Evolutionary conservation across 2,113 vertebrate species (phyloP).

Genomic region (Hymenochirus boettgeri): DNA sequence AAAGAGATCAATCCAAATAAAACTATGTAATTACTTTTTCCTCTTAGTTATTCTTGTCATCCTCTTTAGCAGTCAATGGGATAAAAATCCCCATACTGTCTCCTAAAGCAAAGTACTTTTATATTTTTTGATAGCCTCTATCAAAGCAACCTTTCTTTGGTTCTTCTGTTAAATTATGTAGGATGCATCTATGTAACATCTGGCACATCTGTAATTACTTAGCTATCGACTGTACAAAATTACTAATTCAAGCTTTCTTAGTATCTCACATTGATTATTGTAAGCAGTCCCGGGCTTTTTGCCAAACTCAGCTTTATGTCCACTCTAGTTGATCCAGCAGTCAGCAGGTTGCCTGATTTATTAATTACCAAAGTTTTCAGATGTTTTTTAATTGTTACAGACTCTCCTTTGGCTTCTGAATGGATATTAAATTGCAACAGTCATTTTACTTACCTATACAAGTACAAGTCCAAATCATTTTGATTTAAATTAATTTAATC

Average conservation of each 20-base stretch:
- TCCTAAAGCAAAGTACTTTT: slow-evolving; percentile 24
- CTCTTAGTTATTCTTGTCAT: slow-evolving; percentile 13
- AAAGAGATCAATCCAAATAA: slow-evolving; percentile 18
- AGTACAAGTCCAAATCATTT: no score
- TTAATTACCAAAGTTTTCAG: slow-evolving; percentile 40
- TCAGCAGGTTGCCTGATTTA: slow-evolving; percentile 37
- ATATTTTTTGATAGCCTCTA: slow-evolving; percentile 26
- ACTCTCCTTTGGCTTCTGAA: slow-evolving; percentile 18
- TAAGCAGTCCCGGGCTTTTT: slow-evolving; percentile 18
- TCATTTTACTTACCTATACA: not conserved
- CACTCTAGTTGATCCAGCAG: slow-evolving; percentile 34
- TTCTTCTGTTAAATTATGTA: slow-evolving; percentile 36
- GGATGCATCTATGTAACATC: slow-evolving; percentile 33
- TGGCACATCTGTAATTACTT: slow-evolving; percentile 40
- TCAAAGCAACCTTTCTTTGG: slow-evolving; percentile 29
- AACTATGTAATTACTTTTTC: slow-evolving; percentile 15
- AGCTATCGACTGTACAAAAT: slow-evolving; percentile 25
- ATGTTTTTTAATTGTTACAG: slow-evolving; percentile 29
- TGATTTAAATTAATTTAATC: no score
- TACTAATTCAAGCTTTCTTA: slow-evolving; percentile 29
- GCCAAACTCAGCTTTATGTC: slow-evolving; percentile 35
- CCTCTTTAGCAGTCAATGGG: slow-evolving; percentile 16
- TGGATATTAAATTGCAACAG: not conserved
- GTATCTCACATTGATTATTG: slow-evolving; percentile 34
- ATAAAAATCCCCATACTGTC: slow-evolving; percentile 11